Percentiles rank a stretch among this genome's conserved stretches.
phyloP scores from a whole-genome alignment of 2,797 vertebrate species.

The Alfaro cultratus region DNA sequence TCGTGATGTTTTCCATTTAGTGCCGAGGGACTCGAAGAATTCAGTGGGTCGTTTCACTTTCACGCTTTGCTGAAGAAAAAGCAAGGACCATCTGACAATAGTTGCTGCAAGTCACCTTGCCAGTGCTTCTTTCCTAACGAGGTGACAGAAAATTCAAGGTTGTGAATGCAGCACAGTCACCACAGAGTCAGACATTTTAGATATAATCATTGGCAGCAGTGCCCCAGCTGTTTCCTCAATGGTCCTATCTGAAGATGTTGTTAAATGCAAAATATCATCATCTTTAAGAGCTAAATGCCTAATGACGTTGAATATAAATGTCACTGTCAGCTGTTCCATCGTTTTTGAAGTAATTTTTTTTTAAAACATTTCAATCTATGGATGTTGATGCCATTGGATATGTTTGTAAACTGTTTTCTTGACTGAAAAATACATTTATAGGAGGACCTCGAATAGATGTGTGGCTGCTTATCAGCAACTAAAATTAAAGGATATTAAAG shows the following conservation, averaged over 20 bases:
- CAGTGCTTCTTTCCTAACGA: slow-evolving; percentile 53
- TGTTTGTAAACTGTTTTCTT: neutral
- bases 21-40: slow-evolving; percentile 55
- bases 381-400: neutral
- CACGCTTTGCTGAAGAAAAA: slow-evolving; percentile 67
- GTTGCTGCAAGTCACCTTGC: slow-evolving; percentile 66
- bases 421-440: neutral
- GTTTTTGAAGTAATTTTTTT: neutral
- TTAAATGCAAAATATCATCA: neutral
- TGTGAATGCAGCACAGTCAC: slow-evolving; percentile 46
- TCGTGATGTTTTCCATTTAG: slow-evolving; percentile 63
- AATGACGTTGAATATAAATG: neutral
- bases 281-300: neutral
- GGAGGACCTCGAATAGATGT: neutral
- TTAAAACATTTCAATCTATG: neutral
- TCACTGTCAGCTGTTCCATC: neutral
- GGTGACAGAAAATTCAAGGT: slow-evolving; percentile 63
- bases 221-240: slow-evolving; percentile 26
- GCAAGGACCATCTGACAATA: slow-evolving; percentile 65
- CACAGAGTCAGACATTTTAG: slow-evolving; percentile 38
- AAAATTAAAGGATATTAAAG: neutral
- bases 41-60: slow-evolving; percentile 65
- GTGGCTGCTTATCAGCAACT: neutral
- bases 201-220: slow-evolving; percentile 23
- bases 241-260: neutral